Evolutionary conservation across 2,113 vertebrate species (phyloP).

Genomic region (Rhipidura dahli): DNA sequence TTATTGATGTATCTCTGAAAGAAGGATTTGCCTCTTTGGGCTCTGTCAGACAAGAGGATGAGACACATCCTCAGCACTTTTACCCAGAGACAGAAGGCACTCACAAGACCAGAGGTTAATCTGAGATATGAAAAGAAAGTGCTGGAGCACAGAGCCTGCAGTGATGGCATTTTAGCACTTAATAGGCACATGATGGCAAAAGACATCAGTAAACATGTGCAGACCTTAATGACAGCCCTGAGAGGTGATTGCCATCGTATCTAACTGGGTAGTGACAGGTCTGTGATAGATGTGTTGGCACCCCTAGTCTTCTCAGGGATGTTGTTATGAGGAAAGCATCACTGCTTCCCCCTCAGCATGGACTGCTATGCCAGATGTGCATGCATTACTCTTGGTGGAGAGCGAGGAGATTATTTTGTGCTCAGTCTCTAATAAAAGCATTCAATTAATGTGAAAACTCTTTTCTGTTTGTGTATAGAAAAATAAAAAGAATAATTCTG

Average conservation of each 20-base stretch:
- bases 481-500: not conserved
- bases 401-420: not conserved
- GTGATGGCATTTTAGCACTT: not conserved
- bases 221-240: not conserved
- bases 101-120: accelerated
- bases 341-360: not conserved
- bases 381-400: not conserved
- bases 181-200: not conserved
- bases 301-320: not conserved
- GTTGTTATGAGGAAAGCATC: not conserved
- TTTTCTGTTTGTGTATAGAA: not conserved
- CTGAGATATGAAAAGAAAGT: not conserved
- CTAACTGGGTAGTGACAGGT: not conserved
- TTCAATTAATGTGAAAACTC: not conserved
- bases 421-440: not conserved
- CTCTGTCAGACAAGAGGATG: not conserved
- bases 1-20: not conserved
- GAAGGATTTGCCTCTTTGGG: not conserved
- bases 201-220: not conserved
- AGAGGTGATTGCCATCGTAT: not conserved
- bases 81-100: not conserved
- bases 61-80: not conserved
- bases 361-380: not conserved
- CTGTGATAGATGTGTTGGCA: not conserved
- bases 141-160: not conserved